These are phyloP conservation scores for Pseudomugil tenellus DNA, from an alignment of 2,797 vertebrate species.

Conservation along the genomic window DNA sequence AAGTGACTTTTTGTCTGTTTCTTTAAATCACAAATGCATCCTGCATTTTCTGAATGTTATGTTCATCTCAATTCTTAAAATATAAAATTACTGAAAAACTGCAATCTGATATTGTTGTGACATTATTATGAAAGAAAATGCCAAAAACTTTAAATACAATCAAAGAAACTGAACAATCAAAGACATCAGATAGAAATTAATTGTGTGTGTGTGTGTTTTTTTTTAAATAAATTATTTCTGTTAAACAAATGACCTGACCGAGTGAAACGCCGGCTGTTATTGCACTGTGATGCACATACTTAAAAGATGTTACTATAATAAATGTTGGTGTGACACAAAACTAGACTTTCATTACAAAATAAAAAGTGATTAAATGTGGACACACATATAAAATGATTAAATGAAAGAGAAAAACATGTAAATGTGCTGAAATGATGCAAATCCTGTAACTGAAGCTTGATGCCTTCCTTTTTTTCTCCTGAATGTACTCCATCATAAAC, in stretches of 20 bases:
- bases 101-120: not conserved
- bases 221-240: constrained; percentile 39
- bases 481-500: constrained; percentile 59
- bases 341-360: constrained; percentile 26
- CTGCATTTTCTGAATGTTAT: not conserved
- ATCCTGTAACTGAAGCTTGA: not conserved
- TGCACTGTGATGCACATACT: constrained; percentile 36
- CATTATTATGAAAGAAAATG: constrained; percentile 4
- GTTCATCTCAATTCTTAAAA: not conserved
- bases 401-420: constrained; percentile 5
- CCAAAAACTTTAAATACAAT: constrained; percentile 26
- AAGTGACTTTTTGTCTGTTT: not conserved
- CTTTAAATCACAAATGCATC: not conserved
- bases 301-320: constrained; percentile 38
- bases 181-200: constrained; percentile 19
- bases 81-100: not conserved
- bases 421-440: constrained; percentile 23
- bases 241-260: constrained; percentile 29
- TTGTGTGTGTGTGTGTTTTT: too few relatives aligned
- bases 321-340: constrained; percentile 47
- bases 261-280: constrained; percentile 39
- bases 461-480: constrained; percentile 30
- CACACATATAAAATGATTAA: not conserved
- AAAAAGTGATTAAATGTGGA: constrained; percentile 5
- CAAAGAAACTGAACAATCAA: constrained; percentile 5